phyloP scores from a whole-genome alignment of 2,797 vertebrate species.

The Oreonectes daqikongensis region DNA sequence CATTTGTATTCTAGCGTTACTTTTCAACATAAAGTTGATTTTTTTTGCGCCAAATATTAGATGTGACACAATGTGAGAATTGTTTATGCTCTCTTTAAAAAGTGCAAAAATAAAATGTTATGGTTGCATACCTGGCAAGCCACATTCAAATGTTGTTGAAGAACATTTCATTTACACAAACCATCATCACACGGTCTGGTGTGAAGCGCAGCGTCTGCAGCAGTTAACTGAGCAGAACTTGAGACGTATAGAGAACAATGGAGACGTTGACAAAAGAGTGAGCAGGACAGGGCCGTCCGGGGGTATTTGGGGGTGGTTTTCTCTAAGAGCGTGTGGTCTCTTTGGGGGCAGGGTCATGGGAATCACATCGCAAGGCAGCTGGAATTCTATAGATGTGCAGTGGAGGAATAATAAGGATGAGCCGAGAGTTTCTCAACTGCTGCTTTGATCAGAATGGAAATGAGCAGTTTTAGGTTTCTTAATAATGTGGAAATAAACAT shows the following conservation, averaged over 20 bases:
- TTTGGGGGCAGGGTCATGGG: conserved; percentile 72
- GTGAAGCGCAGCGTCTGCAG: not conserved
- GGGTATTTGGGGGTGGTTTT: conserved; percentile 47
- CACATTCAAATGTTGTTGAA: too few relatives aligned
- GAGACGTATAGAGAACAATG: conserved; percentile 76
- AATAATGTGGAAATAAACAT: not conserved
- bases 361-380: conserved; percentile 78
- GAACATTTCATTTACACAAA: not conserved
- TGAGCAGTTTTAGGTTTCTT: conserved; percentile 18
- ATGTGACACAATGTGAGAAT: too few relatives aligned
- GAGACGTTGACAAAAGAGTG: conserved; percentile 77
- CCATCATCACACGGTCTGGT: not conserved
- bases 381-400: conserved; percentile 80
- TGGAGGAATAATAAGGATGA: conserved; percentile 77
- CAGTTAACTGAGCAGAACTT: conserved; percentile 67
- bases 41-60: too few relatives aligned
- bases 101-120: not conserved
- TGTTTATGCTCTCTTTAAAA: too few relatives aligned
- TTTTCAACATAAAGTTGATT: too few relatives aligned
- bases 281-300: conserved; percentile 73
- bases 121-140: too few relatives aligned
- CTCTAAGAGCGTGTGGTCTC: conserved; percentile 3
- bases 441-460: conserved; percentile 57
- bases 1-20: too few relatives aligned
- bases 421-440: too few relatives aligned